Evolutionary conservation across 2,797 vertebrate genomes (phyloP).

Genomic region (Hyperoplus lanceolatus): DNA sequence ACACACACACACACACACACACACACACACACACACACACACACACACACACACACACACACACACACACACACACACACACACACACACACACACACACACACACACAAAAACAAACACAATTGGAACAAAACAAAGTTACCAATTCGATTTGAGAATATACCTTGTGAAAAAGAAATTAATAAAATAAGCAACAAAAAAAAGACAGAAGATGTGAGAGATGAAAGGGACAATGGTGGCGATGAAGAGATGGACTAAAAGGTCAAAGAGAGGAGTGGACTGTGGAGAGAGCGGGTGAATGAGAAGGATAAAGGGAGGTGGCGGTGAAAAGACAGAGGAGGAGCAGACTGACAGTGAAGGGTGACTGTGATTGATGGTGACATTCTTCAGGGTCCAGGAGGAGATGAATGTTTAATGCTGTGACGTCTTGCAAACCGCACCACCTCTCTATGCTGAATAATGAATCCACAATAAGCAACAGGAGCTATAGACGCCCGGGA

Average conservation of each 20-base stretch:
- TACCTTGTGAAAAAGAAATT: background rate
- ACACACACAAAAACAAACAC: background rate
- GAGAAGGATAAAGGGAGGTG: slow-evolving; percentile 38
- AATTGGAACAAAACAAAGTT: slow-evolving; percentile 22
- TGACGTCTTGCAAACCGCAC: slow-evolving; percentile 64
- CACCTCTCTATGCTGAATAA: slow-evolving; percentile 79
- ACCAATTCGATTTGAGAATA: slow-evolving; percentile 25
- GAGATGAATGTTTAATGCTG: slow-evolving; percentile 84
- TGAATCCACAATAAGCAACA: slow-evolving; percentile 80
- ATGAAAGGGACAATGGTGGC: slow-evolving; percentile 36
- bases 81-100: too few relatives aligned
- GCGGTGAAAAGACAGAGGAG: slow-evolving; percentile 22
- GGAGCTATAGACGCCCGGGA: slow-evolving; percentile 13
- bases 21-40: too few relatives aligned
- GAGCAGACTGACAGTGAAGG: slow-evolving; percentile 66
- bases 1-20: background rate
- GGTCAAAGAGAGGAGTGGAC: slow-evolving; percentile 51
- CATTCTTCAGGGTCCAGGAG: slow-evolving; percentile 72
- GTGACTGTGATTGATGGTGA: slow-evolving; percentile 82
- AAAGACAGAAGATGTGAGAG: slow-evolving; percentile 2
- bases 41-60: too few relatives aligned
- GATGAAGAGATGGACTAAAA: slow-evolving; percentile 47
- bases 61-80: too few relatives aligned
- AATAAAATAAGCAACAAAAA: slow-evolving; percentile 5
- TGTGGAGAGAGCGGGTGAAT: slow-evolving; percentile 28